Evolutionary conservation across 2,888 invertebrate species (phyloP).

Genomic region (Spilosoma lubricipeda): DNA sequence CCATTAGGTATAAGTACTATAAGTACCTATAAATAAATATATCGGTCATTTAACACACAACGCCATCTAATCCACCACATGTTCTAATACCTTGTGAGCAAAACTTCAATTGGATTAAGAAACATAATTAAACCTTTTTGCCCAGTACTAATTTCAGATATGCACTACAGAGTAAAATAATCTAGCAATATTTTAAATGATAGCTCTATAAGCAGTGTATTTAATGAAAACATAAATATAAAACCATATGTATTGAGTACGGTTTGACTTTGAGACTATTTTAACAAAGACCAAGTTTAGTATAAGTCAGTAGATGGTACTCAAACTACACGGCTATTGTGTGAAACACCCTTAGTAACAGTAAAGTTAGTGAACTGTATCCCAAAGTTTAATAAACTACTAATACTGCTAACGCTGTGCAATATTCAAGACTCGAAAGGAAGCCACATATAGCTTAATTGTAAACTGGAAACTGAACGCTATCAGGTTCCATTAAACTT

Average conservation of each 20-base stretch:
- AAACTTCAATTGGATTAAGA: no score
- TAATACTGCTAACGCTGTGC: constrained; percentile 13
- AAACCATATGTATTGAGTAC: not conserved
- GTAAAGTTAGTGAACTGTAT: constrained; percentile 12
- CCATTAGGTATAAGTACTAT: no score
- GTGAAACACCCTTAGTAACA: constrained; percentile 6
- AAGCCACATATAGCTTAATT: constrained; percentile 7
- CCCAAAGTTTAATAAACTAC: constrained; percentile 8
- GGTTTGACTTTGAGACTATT: not conserved
- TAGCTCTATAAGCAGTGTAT: no score
- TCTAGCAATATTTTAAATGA: no score
- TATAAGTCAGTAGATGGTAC: not conserved
- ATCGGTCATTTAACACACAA: no score
- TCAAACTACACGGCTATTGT: not conserved
- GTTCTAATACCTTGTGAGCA: no score
- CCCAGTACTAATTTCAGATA: no score
- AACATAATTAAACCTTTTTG: no score
- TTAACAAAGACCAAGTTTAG: not conserved
- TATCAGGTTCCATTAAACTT: constrained; percentile 4
- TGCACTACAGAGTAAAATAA: no score
- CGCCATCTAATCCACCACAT: no score
- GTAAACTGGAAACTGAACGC: not conserved
- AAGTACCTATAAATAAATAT: no score
- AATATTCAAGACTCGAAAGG: constrained; percentile 7
- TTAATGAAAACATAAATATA: not conserved